Conservation (phyloP, 1,140 invertebrate species). For the Helicoverpa zea region DNA sequence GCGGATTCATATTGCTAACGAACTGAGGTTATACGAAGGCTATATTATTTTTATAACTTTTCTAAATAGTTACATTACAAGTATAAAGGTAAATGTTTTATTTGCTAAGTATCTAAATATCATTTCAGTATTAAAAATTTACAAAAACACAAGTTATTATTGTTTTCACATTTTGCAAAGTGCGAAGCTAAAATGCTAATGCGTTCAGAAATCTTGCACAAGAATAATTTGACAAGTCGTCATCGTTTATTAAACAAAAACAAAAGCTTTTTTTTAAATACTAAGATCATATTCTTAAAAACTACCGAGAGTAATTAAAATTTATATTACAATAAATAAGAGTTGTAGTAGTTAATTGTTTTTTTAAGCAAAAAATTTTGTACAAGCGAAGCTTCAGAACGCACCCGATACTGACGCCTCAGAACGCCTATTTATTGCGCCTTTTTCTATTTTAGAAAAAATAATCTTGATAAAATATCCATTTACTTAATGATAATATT, state of each 20-base stretch:
- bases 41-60: not conserved
- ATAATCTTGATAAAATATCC: too few species aligned
- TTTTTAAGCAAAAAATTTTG: not conserved
- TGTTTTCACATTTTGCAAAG: slow-evolving; percentile 28
- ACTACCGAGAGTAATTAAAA: too few species aligned
- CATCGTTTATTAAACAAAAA: not conserved
- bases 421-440: not conserved
- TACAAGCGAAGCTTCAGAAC: not conserved
- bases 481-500: too few species aligned
- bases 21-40: slow-evolving; percentile 65
- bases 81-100: slow-evolving; percentile 8
- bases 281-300: not conserved
- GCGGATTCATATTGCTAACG: slow-evolving; percentile 74
- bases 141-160: slow-evolving; percentile 28
- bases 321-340: too few species aligned
- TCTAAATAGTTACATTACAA: slow-evolving; percentile 26
- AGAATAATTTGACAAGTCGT: too few species aligned
- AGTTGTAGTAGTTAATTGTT: too few species aligned
- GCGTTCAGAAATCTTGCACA: slow-evolving; percentile 3
- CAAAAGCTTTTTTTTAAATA: not conserved
- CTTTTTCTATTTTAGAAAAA: not conserved
- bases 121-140: not conserved
- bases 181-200: slow-evolving; percentile 17
- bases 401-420: not conserved
- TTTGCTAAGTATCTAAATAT: not conserved